A percentile compares a stretch with the other conserved stretches of the same genome.
Evolutionary conservation across 2,888 invertebrate genomes (phyloP).

Genomic region (Enchytraeus crypticus): DNA sequence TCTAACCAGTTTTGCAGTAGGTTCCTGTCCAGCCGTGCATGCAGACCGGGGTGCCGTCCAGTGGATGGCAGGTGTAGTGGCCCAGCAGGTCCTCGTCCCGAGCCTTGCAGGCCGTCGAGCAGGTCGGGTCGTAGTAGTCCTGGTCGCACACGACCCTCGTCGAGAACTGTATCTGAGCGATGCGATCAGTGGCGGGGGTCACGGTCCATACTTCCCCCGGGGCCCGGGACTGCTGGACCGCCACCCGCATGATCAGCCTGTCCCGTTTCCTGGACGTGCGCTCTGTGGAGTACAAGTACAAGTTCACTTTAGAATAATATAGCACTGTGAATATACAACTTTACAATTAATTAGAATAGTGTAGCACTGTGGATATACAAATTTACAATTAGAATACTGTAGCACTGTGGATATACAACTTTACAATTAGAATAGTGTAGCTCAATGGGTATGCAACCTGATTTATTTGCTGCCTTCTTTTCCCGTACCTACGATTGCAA

Average conservation of each 20-base stretch:
- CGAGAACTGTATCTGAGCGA: neutral
- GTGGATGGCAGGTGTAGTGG: constrained; percentile 73
- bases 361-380: no score
- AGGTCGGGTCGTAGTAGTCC: constrained; percentile 50
- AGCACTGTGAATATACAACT: no score
- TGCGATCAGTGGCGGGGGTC: neutral
- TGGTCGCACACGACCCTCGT: constrained; percentile 45
- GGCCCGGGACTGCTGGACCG: neutral
- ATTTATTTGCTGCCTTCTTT: no score
- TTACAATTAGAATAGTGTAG: no score
- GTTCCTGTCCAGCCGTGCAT: constrained; percentile 72
- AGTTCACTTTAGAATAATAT: no score
- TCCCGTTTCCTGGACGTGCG: no score
- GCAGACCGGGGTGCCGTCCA: constrained; percentile 78
- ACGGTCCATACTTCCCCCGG: neutral
- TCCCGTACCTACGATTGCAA: no score
- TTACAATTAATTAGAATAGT: no score
- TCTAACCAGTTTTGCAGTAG: constrained; percentile 64
- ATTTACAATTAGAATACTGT: no score
- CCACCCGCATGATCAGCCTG: neutral
- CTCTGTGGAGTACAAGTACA: no score
- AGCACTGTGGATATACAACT: no score
- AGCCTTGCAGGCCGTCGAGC: constrained; percentile 44
- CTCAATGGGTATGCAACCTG: no score
- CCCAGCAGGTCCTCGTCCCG: constrained; percentile 72